Conservation (phyloP, 2,888 invertebrate species). For the Rhimphoctona megacephalus region DNA sequence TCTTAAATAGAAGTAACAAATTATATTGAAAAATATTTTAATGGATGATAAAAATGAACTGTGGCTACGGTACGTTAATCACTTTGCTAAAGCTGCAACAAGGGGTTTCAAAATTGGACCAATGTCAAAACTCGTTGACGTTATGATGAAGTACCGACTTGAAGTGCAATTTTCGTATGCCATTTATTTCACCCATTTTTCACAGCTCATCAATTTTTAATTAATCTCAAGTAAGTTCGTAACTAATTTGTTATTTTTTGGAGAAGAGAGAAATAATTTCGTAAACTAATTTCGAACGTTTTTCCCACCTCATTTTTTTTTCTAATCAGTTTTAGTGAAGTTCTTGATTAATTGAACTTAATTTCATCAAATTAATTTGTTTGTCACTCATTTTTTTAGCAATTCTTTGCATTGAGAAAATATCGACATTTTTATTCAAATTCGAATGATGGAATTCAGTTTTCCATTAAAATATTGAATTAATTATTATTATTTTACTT, state of each 20-base stretch:
- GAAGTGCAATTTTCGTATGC: conserved; percentile 4
- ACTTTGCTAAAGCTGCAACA: conserved; percentile 1
- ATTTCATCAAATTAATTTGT: background rate
- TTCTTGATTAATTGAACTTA: background rate
- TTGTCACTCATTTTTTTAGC: background rate
- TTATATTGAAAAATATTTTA: background rate
- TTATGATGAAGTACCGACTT: conserved; percentile 16
- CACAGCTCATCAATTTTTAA: conserved; percentile 26
- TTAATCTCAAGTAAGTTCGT: background rate
- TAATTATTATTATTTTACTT: background rate
- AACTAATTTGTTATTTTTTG: background rate
- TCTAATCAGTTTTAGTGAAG: background rate
- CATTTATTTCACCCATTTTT: conserved; percentile 10
- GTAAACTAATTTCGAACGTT: background rate
- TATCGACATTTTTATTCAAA: background rate
- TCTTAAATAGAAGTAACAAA: background rate
- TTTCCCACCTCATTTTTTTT: background rate
- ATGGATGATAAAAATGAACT: background rate
- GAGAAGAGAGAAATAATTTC: background rate
- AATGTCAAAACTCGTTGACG: conserved; percentile 35
- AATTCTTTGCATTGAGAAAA: background rate
- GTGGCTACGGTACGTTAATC: background rate
- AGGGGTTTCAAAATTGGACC: conserved; percentile 21
- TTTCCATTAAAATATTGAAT: background rate
- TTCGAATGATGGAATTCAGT: background rate